phyloP scores from a whole-genome alignment of 2,113 vertebrate genomes.

The Cebidichthys violaceus region DNA sequence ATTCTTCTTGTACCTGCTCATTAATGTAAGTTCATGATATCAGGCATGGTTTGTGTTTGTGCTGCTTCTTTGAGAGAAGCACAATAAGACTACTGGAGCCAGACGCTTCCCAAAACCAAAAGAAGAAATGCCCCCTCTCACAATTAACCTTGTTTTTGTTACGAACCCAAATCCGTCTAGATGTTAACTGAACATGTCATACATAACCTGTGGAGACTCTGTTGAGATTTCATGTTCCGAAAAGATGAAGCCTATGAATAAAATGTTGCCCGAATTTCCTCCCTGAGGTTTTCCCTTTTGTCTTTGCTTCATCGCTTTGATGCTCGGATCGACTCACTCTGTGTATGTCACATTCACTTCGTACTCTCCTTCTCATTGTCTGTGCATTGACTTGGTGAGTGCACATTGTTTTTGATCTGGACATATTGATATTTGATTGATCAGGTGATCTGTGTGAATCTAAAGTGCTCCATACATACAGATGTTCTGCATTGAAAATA shows the following conservation, averaged over 20 bases:
- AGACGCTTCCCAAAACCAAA: background rate
- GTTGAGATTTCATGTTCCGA: slow-evolving; percentile 11
- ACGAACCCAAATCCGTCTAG: background rate
- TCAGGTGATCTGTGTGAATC: too few species aligned
- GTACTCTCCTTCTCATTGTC: background rate
- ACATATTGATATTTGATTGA: too few species aligned
- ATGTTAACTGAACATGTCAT: background rate
- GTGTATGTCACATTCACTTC: background rate
- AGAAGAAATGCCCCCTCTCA: background rate
- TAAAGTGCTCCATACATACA: too few species aligned
- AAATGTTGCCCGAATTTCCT: slow-evolving; percentile 22
- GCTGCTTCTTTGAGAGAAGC: background rate
- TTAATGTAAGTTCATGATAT: background rate
- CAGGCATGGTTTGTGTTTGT: background rate
- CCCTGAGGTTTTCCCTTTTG: background rate
- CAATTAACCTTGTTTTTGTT: background rate
- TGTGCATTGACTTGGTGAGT: too few species aligned
- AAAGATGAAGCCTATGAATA: slow-evolving; percentile 39
- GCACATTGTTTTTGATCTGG: too few species aligned
- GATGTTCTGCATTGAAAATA: too few species aligned
- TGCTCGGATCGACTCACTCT: background rate
- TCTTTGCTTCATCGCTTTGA: background rate
- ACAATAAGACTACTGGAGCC: background rate
- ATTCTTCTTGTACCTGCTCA: background rate
- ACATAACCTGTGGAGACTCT: background rate